These are phyloP conservation scores for Rhinella marina DNA, from an alignment of 2,797 vertebrate genomes.

Conservation along the genomic window DNA sequence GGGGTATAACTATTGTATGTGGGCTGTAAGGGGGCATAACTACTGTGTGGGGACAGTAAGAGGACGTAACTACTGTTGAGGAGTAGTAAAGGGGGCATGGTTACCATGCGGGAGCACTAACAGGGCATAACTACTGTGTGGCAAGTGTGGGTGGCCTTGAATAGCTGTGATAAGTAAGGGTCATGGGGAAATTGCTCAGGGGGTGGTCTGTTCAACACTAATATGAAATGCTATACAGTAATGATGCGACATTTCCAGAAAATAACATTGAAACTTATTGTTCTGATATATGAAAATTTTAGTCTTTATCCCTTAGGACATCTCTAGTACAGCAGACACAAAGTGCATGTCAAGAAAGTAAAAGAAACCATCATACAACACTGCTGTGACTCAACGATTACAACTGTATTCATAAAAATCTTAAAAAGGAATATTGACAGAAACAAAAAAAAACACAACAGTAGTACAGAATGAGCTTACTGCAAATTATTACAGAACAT, in stretches of 20 bases:
- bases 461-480: no score
- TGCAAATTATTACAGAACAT: neutral
- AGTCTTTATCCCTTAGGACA: neutral
- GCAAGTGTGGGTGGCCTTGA: no score
- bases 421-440: neutral
- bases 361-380: neutral
- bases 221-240: neutral
- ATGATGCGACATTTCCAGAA: neutral
- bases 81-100: no score
- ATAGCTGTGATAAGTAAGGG: no score
- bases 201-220: no score
- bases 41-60: no score
- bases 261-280: neutral
- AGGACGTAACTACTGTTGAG: no score
- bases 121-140: no score
- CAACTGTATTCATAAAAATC: neutral
- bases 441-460: neutral
- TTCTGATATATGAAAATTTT: neutral
- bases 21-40: no score
- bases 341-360: neutral
- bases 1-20: no score
- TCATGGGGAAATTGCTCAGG: no score
- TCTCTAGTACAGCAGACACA: neutral
- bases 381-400: neutral
- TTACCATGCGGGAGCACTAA: no score